Evolutionary conservation across 1,140 invertebrate species (phyloP), one percentile per base, ranked within the genome.

Genomic region (Heliconius congener): DNA sequence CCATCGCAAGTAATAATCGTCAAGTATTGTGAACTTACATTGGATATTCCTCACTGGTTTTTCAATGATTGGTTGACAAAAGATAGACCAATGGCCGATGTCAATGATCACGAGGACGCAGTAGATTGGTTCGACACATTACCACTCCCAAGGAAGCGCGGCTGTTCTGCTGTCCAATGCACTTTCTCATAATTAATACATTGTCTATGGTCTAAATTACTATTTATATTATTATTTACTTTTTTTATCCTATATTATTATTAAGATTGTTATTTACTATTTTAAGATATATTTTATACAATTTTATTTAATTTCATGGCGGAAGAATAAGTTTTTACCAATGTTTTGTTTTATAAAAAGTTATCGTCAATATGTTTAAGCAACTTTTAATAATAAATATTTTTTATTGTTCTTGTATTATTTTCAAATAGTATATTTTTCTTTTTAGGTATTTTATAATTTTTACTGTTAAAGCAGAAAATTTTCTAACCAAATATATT

Each of bases 21-120:
- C 83, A 86, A 91, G 91, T 91, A 88, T 89, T 88, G 88, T 89
- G 89, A 91, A 95, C 94, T 95, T 95, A 95, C 93, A 94, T 92
- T 93, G 91, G 90, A 86, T 88, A 89, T 88, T 91, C 86, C 91
- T 94, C 89, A 94, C 91, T 91, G 93, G 92, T 93, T 93, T 95
- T 93, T 90, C 93, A 86, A 94, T 95, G 94, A 95, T 95, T 95
- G 94, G 93, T 94, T 94, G 93, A 92, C 93, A 93, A 94, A 91
- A 85, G 91, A 90, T 93, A 94, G 94, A 95, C 94, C 94, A 95
- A 95, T 95, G 92, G 93, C 84, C 93, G 93, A 93, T 90, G 91
- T 93, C 90, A 93, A 91, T 92, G 91, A 93, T 91, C 91, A 88
- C 85, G 89, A 84, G 92, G 89, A 94, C 89, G 93, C 89, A 91